Conservation (phyloP, 2,113 vertebrate genomes). For the Machaerirhynchus nigripectus region DNA sequence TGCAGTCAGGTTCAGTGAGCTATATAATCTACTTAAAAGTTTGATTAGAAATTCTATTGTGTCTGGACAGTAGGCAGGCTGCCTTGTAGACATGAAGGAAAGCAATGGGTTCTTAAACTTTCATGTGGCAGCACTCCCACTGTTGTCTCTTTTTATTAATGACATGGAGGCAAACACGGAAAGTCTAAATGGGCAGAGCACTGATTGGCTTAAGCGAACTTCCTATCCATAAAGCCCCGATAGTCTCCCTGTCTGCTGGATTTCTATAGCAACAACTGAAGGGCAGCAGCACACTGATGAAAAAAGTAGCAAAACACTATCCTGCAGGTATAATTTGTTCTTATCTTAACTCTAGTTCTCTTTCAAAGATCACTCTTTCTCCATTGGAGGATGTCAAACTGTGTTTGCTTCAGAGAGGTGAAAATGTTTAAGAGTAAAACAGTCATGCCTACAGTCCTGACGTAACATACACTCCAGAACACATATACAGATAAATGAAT, state of each 20-base stretch:
- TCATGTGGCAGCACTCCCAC: neutral
- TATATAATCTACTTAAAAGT: slow-evolving; percentile 32
- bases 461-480: neutral
- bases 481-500: neutral
- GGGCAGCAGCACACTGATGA: neutral
- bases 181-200: neutral
- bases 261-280: slow-evolving; percentile 16
- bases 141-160: slow-evolving; percentile 9
- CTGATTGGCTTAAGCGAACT: neutral
- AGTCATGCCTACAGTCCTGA: neutral
- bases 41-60: slow-evolving; percentile 20
- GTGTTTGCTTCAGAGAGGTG: neutral
- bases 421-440: neutral
- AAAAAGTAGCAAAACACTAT: neutral
- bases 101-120: neutral
- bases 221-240: neutral
- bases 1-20: neutral
- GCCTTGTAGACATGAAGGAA: neutral
- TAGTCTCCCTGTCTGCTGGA: neutral
- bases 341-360: neutral
- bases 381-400: neutral
- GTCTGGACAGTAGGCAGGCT: neutral
- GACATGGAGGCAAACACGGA: neutral
- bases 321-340: neutral
- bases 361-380: neutral